phyloP scores from a whole-genome alignment of 2,888 invertebrate species.

The Pollenia labialis region DNA sequence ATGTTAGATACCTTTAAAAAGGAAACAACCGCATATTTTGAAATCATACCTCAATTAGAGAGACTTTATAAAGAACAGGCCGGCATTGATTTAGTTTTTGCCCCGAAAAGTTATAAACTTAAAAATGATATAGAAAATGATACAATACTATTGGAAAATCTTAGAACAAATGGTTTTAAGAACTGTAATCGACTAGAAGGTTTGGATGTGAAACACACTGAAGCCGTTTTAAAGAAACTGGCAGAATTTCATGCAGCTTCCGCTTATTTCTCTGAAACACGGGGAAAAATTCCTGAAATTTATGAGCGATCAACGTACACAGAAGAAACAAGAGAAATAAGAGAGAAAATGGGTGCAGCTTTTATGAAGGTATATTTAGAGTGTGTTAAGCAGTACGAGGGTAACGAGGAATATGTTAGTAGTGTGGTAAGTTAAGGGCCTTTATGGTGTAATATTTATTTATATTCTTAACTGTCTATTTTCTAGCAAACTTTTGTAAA shows the following conservation, averaged over 20 bases:
- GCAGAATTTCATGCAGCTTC: slow-evolving; percentile 82
- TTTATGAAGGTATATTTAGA: slow-evolving; percentile 36
- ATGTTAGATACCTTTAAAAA: slow-evolving; percentile 78
- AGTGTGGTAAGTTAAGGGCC: slow-evolving; percentile 75
- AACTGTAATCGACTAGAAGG: slow-evolving; percentile 77
- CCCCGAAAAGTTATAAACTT: slow-evolving; percentile 77
- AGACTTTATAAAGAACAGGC: slow-evolving; percentile 76
- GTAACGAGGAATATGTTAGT: slow-evolving; percentile 72
- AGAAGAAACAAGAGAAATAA: slow-evolving; percentile 53
- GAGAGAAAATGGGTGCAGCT: slow-evolving; percentile 44
- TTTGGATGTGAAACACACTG: slow-evolving; percentile 78
- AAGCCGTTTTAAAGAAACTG: slow-evolving; percentile 77
- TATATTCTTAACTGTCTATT: neutral
- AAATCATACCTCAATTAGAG: slow-evolving; percentile 80
- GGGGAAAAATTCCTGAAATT: slow-evolving; percentile 73
- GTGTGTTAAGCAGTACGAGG: slow-evolving; percentile 66
- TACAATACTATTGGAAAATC: slow-evolving; percentile 77
- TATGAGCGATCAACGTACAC: slow-evolving; percentile 67
- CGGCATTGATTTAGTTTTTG: slow-evolving; percentile 77
- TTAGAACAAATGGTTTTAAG: slow-evolving; percentile 74
- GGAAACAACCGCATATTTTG: slow-evolving; percentile 79
- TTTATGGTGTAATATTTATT: neutral
- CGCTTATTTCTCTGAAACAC: slow-evolving; percentile 74
- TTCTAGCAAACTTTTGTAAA: slow-evolving; percentile 53
- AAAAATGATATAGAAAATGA: slow-evolving; percentile 74